Conservation (phyloP, 2,113 vertebrate genomes). For the Notarius quadriscutis region DNA sequence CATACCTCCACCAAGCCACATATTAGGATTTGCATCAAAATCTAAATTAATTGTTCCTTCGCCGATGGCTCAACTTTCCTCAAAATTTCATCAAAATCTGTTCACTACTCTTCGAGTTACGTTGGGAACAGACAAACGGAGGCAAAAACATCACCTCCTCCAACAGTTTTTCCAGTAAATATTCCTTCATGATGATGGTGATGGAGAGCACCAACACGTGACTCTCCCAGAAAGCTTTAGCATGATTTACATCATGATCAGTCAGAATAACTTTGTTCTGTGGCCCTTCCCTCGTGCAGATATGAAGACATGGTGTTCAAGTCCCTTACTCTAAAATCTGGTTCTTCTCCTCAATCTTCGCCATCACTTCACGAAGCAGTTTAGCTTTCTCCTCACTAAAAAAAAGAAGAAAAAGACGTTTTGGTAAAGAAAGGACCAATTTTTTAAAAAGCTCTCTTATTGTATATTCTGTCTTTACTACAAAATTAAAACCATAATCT, state of each 20-base stretch:
- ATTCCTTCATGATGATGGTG: background rate
- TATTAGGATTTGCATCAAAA: too few relatives aligned
- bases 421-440: background rate
- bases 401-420: background rate
- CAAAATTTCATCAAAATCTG: too few relatives aligned
- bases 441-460: background rate
- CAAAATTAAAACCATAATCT: too few relatives aligned
- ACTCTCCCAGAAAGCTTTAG: background rate
- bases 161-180: too few relatives aligned
- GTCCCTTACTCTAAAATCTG: conserved; percentile 89
- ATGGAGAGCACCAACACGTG: background rate
- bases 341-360: conserved; percentile 92
- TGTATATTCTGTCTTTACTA: background rate
- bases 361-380: conserved; percentile 86
- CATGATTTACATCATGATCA: background rate
- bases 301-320: background rate
- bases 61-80: too few relatives aligned
- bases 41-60: too few relatives aligned
- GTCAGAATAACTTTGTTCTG: background rate
- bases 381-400: conserved; percentile 95
- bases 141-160: too few relatives aligned
- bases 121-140: too few relatives aligned
- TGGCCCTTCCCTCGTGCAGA: background rate
- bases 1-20: too few relatives aligned
- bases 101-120: too few relatives aligned